Percentiles rank a stretch among this genome's conserved stretches.
Conservation (phyloP, 2,888 invertebrate species). For the Lepidonotus clava region DNA sequence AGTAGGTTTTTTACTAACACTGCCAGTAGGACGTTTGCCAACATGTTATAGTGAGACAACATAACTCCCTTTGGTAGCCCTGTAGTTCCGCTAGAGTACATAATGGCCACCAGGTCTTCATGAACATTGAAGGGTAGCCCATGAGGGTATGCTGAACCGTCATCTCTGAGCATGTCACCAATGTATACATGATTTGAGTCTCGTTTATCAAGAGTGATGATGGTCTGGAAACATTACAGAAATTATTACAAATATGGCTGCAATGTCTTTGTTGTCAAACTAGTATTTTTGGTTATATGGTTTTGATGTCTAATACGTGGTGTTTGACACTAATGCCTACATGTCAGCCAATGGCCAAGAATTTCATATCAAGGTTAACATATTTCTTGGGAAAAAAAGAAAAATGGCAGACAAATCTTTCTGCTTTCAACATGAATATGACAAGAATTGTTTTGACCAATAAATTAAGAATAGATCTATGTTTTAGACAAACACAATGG, state of each 20-base stretch:
- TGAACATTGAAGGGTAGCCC: conserved; percentile 10
- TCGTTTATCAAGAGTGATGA: background rate
- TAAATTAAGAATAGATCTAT: no score
- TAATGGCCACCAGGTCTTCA: conserved; percentile 27
- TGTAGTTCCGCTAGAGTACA: conserved; percentile 52
- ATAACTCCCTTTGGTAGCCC: conserved; percentile 49
- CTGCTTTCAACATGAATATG: no score
- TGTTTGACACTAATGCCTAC: background rate
- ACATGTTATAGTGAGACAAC: conserved; percentile 32
- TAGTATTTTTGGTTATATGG: no score
- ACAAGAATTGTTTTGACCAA: no score
- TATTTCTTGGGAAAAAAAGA: background rate
- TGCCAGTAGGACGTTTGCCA: background rate
- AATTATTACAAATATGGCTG: background rate
- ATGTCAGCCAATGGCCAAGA: background rate
- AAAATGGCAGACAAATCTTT: no score
- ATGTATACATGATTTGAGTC: background rate
- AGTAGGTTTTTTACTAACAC: no score
- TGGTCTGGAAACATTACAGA: background rate
- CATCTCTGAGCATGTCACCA: background rate
- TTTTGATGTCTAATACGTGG: no score
- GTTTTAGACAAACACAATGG: no score
- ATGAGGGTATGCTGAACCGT: conserved; percentile 19
- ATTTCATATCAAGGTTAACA: background rate
- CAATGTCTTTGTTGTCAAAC: no score